A percentile compares a stretch with the other conserved stretches of the same genome.
Evolutionary conservation across 2,888 invertebrate genomes (phyloP).

Genomic region (Allygus modestus): DNA sequence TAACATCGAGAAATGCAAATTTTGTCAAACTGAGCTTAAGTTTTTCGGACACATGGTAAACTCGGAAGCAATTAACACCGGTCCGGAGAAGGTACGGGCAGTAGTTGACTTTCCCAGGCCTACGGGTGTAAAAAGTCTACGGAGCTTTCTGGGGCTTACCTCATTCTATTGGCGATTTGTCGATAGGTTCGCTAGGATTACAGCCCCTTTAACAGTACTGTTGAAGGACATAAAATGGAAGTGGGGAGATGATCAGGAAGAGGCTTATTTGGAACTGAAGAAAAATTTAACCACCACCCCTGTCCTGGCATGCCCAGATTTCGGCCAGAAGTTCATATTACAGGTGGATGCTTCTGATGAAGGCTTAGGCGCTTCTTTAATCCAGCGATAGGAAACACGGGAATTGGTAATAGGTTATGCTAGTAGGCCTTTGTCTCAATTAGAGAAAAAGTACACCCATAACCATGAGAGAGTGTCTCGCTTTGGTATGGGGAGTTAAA

Average conservation of each 20-base stretch:
- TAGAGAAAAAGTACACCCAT: slow-evolving; percentile 68
- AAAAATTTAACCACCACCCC: slow-evolving; percentile 60
- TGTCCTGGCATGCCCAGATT: slow-evolving; percentile 66
- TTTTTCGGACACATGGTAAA: too few species aligned
- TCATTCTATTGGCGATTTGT: slow-evolving; percentile 51
- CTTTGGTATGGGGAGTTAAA: slow-evolving; percentile 68
- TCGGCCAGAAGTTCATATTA: slow-evolving; percentile 59
- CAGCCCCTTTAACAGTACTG: slow-evolving; percentile 34
- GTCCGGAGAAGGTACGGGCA: too few species aligned
- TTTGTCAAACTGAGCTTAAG: too few species aligned
- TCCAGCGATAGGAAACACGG: slow-evolving; percentile 66
- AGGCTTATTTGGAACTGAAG: slow-evolving; percentile 34
- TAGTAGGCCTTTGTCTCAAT: slow-evolving; percentile 64
- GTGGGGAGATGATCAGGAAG: slow-evolving; percentile 29
- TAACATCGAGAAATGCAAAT: too few species aligned
- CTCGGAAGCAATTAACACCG: too few species aligned
- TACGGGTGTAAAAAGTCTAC: background rate
- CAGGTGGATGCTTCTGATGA: slow-evolving; percentile 66
- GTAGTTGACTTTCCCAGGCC: slow-evolving; percentile 48
- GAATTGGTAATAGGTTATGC: slow-evolving; percentile 69
- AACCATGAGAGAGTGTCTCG: too few species aligned
- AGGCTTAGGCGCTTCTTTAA: slow-evolving; percentile 66
- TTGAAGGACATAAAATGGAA: slow-evolving; percentile 24
- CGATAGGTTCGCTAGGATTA: slow-evolving; percentile 11
- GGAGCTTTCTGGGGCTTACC: slow-evolving; percentile 51